Base-by-base conservation (phyloP, 2,113 vertebrate genomes). In the Argyrosomus japonicus region DNA sequence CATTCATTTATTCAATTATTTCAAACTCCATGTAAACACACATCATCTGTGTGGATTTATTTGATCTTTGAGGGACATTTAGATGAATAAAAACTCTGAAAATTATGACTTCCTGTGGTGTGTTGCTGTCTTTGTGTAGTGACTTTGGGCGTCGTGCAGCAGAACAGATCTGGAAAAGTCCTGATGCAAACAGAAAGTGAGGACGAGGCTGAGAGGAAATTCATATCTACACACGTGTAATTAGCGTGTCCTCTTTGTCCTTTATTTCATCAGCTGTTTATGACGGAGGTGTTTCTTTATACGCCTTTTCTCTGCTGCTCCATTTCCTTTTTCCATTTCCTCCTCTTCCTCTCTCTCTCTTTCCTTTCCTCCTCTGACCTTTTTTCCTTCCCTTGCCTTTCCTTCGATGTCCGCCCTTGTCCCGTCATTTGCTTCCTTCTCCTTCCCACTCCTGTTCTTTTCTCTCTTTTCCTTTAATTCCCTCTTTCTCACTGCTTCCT, bases 211-310 rank as follows among this genome's bases (percentile, higher is more conserved):
- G 63, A 75, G 62, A 14, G 53, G 72, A 63, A 62, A 60, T 40
- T 65, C 67, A 48, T 69, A 63, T 86, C 81, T 77, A 19, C 67
- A 82, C 84, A 51, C 75, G 54, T 70, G 27, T 77, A 80, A 77
- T 75, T 74, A 78, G 58, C 21, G 21, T 48, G 60, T 83, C 82
- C 68, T 51, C 36, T 86, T 57, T 68, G 68, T 86, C 75, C 75
- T 75, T 40, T 47, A 1, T 17, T 18, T 70, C 68, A 36, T 29
- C 13, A 3, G n/a, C 3, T 50, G 8, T 71, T 67, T 57, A 60
- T 71, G 48, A 68, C 32, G 77, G 62, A 27, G 72, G 57, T 47
- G 5, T 58, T 64, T 61, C 5, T 61, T 15, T 8, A 40, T 13
- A 10, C 40, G 25, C 13, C 29, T 81, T 25, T 3, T 8, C 32